These are phyloP conservation scores for Spodoptera litura DNA, from an alignment of 1,140 invertebrate species.

Conservation along the genomic window DNA sequence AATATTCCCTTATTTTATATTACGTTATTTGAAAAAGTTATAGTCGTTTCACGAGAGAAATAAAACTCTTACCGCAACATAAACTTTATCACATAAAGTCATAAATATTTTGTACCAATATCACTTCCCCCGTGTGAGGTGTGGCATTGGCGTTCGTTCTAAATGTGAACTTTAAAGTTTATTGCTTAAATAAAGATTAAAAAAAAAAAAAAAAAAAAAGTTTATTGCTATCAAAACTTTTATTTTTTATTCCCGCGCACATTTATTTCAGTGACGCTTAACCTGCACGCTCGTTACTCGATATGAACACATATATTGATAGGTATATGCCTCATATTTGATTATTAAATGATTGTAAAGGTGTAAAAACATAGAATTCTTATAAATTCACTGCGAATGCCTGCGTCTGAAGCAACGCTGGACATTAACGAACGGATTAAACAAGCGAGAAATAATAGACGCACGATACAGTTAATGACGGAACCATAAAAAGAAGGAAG, in stretches of 20 bases:
- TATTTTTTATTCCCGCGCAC: slow-evolving; percentile 13
- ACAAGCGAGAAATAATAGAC: slow-evolving; percentile 71
- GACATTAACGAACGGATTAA: slow-evolving; percentile 59
- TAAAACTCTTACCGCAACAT: slow-evolving; percentile 77
- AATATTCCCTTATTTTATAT: slow-evolving; percentile 59
- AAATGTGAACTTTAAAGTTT: slow-evolving; percentile 54
- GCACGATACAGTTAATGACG: slow-evolving; percentile 77
- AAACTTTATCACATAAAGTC: slow-evolving; percentile 73
- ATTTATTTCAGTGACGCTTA: slow-evolving; percentile 10
- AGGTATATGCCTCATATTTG: not conserved
- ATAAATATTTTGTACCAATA: slow-evolving; percentile 74
- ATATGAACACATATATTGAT: not conserved
- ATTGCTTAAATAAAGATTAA: too few relatives aligned
- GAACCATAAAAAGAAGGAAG: slow-evolving; percentile 75
- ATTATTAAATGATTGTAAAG: slow-evolving; percentile 2
- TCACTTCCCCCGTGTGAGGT: slow-evolving; percentile 57
- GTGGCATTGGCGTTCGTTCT: slow-evolving; percentile 26
- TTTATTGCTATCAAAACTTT: slow-evolving; percentile 45
- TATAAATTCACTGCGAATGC: slow-evolving; percentile 22
- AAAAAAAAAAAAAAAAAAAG: too few relatives aligned
- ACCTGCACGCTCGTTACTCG: not conserved
- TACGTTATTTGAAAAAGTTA: slow-evolving; percentile 60
- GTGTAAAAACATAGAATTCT: slow-evolving; percentile 2
- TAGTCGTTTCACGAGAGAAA: slow-evolving; percentile 65
- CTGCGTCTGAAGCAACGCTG: slow-evolving; percentile 53